These are phyloP conservation scores for Novumbra hubbsi DNA, from an alignment of 2,797 vertebrate genomes.

Conservation along the genomic window DNA sequence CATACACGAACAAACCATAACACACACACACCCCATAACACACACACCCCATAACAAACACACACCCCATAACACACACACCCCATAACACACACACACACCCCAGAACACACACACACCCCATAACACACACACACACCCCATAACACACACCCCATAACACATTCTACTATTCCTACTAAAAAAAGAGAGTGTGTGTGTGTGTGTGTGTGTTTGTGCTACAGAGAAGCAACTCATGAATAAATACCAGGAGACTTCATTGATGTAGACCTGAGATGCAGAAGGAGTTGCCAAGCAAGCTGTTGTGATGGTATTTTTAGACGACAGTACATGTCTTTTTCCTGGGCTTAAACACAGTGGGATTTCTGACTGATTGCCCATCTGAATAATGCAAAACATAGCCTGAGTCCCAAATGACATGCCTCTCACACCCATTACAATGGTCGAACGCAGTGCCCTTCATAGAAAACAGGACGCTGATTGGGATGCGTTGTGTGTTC, in stretches of 20 bases:
- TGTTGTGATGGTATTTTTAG: slow-evolving; percentile 67
- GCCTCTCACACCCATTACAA: background rate
- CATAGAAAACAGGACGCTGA: background rate
- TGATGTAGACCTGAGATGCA: slow-evolving; percentile 60
- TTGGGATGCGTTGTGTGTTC: slow-evolving; percentile 41
- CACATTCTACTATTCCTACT: background rate
- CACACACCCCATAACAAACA: slow-evolving; percentile 19
- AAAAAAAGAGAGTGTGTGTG: background rate
- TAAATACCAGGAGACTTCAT: slow-evolving; percentile 68
- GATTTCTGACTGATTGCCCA: slow-evolving; percentile 73
- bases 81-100: background rate
- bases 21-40: slow-evolving; percentile 6
- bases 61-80: slow-evolving; percentile 13
- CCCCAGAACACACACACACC: background rate
- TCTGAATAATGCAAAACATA: slow-evolving; percentile 77
- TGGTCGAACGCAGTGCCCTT: background rate
- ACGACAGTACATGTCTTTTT: slow-evolving; percentile 31
- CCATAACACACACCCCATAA: background rate
- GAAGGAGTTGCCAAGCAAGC: slow-evolving; percentile 25
- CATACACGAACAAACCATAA: background rate
- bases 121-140: slow-evolving; percentile 15
- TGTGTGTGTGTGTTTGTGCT: slow-evolving; percentile 16
- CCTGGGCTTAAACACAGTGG: slow-evolving; percentile 59
- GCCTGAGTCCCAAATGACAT: slow-evolving; percentile 36
- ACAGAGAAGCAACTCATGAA: slow-evolving; percentile 51